phyloP scores from a whole-genome alignment of 2,113 vertebrate genomes.

The Laticauda laticaudata region DNA sequence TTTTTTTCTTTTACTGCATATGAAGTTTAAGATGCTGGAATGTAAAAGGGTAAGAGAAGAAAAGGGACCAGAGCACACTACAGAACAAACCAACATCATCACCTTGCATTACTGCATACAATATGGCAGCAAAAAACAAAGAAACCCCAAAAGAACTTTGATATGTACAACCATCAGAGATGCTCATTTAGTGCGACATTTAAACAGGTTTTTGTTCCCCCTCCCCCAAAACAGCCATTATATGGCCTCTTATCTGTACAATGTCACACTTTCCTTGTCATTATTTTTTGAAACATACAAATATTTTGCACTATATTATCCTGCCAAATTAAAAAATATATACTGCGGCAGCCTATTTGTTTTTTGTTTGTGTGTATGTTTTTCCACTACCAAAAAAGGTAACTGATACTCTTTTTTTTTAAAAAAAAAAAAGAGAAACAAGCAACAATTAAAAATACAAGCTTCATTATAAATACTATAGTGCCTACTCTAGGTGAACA shows the following conservation, averaged over 20 bases:
- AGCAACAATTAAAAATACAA: slow-evolving; percentile 99
- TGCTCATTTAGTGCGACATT: slow-evolving; percentile 82
- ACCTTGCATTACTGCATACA: slow-evolving; percentile 98
- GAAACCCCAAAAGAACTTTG: slow-evolving; percentile 62
- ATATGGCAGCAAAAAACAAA: slow-evolving; percentile 89
- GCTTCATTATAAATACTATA: slow-evolving; percentile 99
- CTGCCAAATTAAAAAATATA: slow-evolving; percentile 99
- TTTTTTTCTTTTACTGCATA: slow-evolving; percentile 95
- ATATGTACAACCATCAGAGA: slow-evolving; percentile 99
- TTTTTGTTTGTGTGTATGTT: slow-evolving; percentile 82
- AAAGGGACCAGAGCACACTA: slow-evolving; percentile 96
- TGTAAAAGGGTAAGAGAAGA: slow-evolving; percentile 82
- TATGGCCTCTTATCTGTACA: slow-evolving; percentile 89
- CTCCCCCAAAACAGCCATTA: slow-evolving; percentile 79
- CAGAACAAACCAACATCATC: slow-evolving; percentile 96
- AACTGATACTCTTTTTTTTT: slow-evolving; percentile 87
- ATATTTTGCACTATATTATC: slow-evolving; percentile 99
- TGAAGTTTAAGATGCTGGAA: slow-evolving; percentile 95
- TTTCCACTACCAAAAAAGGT: slow-evolving; percentile 99
- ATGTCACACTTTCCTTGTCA: slow-evolving; percentile 84
- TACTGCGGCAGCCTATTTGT: slow-evolving; percentile 92
- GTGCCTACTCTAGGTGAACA: slow-evolving; percentile 99
- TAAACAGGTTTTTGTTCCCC: slow-evolving; percentile 65
- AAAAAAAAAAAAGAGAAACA: slow-evolving; percentile 83
- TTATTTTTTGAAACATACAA: slow-evolving; percentile 99